These are phyloP conservation scores for Protonibea diacanthus DNA, from an alignment of 2,797 vertebrate genomes.

Conservation along the genomic window DNA sequence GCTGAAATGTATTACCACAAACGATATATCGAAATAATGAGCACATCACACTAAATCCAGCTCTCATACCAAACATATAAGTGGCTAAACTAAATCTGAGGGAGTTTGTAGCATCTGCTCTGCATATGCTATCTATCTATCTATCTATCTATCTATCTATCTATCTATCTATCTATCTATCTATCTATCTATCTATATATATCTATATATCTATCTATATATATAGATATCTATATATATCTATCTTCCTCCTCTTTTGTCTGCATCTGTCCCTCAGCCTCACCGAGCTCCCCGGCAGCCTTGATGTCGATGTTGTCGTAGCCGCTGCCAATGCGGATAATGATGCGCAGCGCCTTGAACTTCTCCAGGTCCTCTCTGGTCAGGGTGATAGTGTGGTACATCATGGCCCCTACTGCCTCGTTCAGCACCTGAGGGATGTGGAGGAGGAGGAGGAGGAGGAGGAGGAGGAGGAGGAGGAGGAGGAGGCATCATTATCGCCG, in stretches of 20 bases:
- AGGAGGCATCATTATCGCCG: slow-evolving; percentile 19
- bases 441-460: too few species aligned
- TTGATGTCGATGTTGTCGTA: slow-evolving; percentile 99
- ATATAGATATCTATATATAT: slow-evolving; percentile 1
- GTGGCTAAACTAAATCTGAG: slow-evolving; percentile 57
- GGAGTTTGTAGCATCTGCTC: slow-evolving; percentile 68
- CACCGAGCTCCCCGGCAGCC: slow-evolving; percentile 96
- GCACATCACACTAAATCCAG: slow-evolving; percentile 60
- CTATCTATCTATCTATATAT: neutral
- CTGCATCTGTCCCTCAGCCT: slow-evolving; percentile 52
- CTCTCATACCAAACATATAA: slow-evolving; percentile 64
- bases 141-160: neutral
- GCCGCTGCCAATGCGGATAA: slow-evolving; percentile 97
- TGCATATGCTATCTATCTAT: slow-evolving; percentile 53
- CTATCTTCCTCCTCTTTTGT: slow-evolving; percentile 20
- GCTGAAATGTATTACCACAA: slow-evolving; percentile 43
- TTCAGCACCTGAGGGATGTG: slow-evolving; percentile 90
- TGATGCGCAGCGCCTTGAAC: slow-evolving; percentile 97
- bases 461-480: neutral
- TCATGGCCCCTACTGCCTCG: slow-evolving; percentile 96
- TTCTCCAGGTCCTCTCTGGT: slow-evolving; percentile 98
- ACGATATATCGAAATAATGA: slow-evolving; percentile 56
- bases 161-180: neutral
- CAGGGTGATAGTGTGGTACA: slow-evolving; percentile 99
- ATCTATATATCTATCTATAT: neutral